phyloP scores from a whole-genome alignment of 1,140 invertebrate species.

The Drosophila parvula region DNA sequence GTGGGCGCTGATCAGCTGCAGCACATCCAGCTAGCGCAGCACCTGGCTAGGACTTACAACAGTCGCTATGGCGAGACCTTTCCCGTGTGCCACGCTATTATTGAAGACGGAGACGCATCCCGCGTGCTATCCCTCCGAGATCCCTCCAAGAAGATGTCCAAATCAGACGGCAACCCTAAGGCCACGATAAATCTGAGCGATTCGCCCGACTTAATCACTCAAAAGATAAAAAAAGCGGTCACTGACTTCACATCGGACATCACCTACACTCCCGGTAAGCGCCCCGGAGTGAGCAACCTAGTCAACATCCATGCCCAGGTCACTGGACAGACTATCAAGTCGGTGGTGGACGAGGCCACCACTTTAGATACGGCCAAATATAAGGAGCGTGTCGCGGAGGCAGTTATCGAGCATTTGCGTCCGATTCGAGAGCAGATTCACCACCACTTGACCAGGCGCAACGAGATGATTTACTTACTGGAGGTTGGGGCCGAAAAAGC shows the following conservation, averaged over 20 bases:
- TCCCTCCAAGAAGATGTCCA: constrained; percentile 98
- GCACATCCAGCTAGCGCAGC: constrained; percentile 94
- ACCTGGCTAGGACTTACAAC: constrained; percentile 93
- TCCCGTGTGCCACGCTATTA: constrained; percentile 88
- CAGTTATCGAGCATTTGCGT: constrained; percentile 88
- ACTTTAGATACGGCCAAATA: constrained; percentile 91
- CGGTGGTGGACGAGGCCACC: constrained; percentile 89
- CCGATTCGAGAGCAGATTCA: constrained; percentile 89
- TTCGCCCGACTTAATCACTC: constrained; percentile 89
- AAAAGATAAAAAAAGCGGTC: constrained; percentile 95
- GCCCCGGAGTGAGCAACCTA: constrained; percentile 96
- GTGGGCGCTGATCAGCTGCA: too few species aligned
- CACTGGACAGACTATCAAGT: constrained; percentile 88
- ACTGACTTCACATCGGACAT: constrained; percentile 95
- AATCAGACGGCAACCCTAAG: constrained; percentile 93
- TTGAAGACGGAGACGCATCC: constrained; percentile 86
- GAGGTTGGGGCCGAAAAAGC: constrained; percentile 89
- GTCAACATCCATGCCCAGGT: constrained; percentile 93
- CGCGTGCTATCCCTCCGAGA: constrained; percentile 92
- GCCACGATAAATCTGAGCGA: constrained; percentile 93
- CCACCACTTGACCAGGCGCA: constrained; percentile 86
- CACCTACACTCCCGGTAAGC: constrained; percentile 90
- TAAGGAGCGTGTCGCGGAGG: constrained; percentile 91
- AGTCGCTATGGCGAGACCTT: constrained; percentile 90
- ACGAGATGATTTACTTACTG: constrained; percentile 89